A percentile compares a stretch with the other conserved stretches of the same genome.
phyloP scores from a whole-genome alignment of 1,140 invertebrate species.

The Neodiprion lecontei region DNA sequence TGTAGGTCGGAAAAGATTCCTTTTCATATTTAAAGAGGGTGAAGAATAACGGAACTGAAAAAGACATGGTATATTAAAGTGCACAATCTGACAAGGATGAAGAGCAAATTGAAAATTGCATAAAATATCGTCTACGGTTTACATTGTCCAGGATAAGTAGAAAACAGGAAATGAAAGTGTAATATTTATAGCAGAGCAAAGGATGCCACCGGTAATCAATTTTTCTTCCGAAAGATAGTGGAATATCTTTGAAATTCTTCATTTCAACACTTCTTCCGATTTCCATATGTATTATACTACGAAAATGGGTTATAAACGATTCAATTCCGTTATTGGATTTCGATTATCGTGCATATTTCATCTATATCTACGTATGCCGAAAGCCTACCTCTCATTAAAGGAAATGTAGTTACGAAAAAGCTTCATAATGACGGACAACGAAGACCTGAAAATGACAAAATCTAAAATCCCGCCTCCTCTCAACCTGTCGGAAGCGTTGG shows the following conservation, averaged over 20 bases:
- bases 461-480: conserved; percentile 39
- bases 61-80: neutral
- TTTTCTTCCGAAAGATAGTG: neutral
- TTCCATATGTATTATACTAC: neutral
- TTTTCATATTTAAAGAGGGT: too few species aligned
- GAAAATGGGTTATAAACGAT: neutral
- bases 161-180: too few species aligned
- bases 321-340: neutral
- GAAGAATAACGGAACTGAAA: neutral
- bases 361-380: neutral
- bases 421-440: conserved; percentile 39
- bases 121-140: neutral
- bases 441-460: conserved; percentile 35
- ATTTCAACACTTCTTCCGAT: neutral
- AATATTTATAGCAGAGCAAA: neutral
- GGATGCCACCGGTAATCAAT: too few species aligned
- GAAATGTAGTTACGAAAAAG: neutral
- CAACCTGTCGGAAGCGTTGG: conserved; percentile 44
- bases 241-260: neutral
- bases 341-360: neutral
- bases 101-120: neutral
- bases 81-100: neutral
- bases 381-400: neutral
- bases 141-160: neutral
- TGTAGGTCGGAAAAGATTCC: too few species aligned